Evolutionary conservation across 2,113 vertebrate genomes (phyloP), one percentile per base, ranked within the genome.

Genomic region (Australoheros scitulus): DNA sequence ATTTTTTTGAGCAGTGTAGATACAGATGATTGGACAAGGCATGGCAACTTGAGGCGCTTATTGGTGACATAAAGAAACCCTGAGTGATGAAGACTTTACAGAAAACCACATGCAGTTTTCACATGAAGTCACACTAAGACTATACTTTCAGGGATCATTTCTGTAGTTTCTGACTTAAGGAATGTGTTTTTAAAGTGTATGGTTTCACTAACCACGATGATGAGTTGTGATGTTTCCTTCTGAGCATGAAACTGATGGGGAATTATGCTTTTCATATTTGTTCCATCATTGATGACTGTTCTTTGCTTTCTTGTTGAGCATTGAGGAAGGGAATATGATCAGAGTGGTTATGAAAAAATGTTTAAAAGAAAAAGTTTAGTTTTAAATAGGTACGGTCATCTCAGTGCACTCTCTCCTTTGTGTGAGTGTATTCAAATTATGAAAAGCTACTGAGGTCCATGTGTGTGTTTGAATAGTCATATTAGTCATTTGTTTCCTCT

Each of bases 281-380:
- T 88, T n/a, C 1, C 10, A 34, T 57, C 72, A 86, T 91, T 94
- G 92, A 94, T 93, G 94, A 94, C 4, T 41, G 89, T 91, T 93
- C 86, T 14, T 7, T 34, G 3, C 20, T 77, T 34, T 41, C 0
- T 13, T 0, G 0, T 14, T 57, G 56, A 6, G 32, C 32, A 34
- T 34, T 34, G 32, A 34, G 32, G 32, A 6, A 34, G 32, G 32
- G 32, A 34, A 61, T 84, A 90, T 94, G 87, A 57, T 81, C 92
- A 84, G 90, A 94, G 92, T 92, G 89, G 90, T 80, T 61, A 2
- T 34, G 26, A 26, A 1, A 32, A 34, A 6, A 6, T 34, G 32
- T 34, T 34, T 34, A 32, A 32, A 32, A 32, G 32, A 34, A 34
- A 34, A 4, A 29, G 29, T 29, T 29, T 29, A 29, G 29, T 5